phyloP scores from a whole-genome alignment of 1,140 invertebrate genomes.

The Macrocentrus cingulum region DNA sequence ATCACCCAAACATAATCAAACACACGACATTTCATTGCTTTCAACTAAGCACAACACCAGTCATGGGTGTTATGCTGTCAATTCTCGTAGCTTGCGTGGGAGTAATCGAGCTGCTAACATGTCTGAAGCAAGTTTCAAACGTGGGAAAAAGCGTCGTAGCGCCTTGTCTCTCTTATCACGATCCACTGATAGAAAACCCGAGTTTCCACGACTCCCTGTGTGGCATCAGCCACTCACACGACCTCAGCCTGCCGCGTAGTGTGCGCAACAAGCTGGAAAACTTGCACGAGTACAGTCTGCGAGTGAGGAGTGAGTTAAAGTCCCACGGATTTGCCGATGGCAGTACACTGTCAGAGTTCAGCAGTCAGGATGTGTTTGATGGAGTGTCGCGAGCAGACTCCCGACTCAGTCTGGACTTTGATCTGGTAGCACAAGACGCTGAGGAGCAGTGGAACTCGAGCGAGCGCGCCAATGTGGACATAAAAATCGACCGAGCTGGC shows the following conservation, averaged over 20 bases:
- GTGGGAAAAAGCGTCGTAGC: constrained; percentile 41
- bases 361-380: constrained; percentile 36
- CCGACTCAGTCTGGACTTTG: constrained; percentile 28
- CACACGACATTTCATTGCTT: not conserved
- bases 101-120: constrained; percentile 67
- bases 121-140: constrained; percentile 60
- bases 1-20: not conserved
- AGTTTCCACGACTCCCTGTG: constrained; percentile 50
- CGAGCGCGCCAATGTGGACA: too few species aligned
- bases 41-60: constrained; percentile 10
- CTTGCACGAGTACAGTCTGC: constrained; percentile 50
- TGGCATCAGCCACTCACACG: constrained; percentile 41
- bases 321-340: constrained; percentile 40
- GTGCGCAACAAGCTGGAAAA: constrained; percentile 51
- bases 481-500: too few species aligned
- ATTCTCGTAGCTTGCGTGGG: constrained; percentile 73
- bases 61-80: constrained; percentile 71
- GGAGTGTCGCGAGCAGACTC: constrained; percentile 31
- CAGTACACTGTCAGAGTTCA: constrained; percentile 43
- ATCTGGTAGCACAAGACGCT: constrained; percentile 2
- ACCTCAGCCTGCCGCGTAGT: constrained; percentile 35
- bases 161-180: constrained; percentile 50
- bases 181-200: constrained; percentile 34
- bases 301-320: constrained; percentile 44
- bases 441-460: constrained; percentile 17